Evolutionary conservation across 2,113 vertebrate species (phyloP), one percentile per base, ranked within the genome.

Genomic region (Maylandia zebra): DNA sequence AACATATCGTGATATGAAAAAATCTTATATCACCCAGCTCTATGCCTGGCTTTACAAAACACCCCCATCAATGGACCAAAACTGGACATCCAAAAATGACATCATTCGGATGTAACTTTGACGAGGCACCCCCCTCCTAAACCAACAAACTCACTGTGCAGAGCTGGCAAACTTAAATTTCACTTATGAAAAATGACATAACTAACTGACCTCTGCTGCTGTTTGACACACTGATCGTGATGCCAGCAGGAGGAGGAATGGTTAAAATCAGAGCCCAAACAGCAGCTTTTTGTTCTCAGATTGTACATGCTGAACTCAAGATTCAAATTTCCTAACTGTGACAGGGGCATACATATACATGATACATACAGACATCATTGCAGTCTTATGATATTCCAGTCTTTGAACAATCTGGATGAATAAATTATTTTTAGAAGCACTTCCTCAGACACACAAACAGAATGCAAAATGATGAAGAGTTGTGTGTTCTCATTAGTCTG

Each of bases 401-500:
- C 55, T 19, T 71, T 24, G 19, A 71, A 14, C 48, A 19, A 41
- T 86, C 79, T 61, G 27, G 43, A 34, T n/a, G 10, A 82, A 45
- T n/a, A 71, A 86, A 80, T 8, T 7, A 4, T 66, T 71, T 16
- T 43, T 12, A 30, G 19, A 4, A 83, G 48, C 85, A 12, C 59
- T 36, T 55, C 53, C 13, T 83, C 57, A 83, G 17, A 24, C 45
- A 52, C 59, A 8, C 3, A 12, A 61, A 52, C 48, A 4, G 2
- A 4, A 53, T 87, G 38, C 11, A 30, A 83, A 88, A 56, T 81
- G 13, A 85, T 80, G 5, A 55, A 83, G 24, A 11, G 48, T 78
- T 74, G 48, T 84, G 76, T 59, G 11, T 19, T 89, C 69, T 85
- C 53, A 30, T 90, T 88, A 89, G 81, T 85, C 76, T 82, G 76